Evolutionary conservation across 1,140 invertebrate genomes (phyloP), one percentile per base, ranked within the genome.

Genomic region (Holcopasites calliopsidis): DNA sequence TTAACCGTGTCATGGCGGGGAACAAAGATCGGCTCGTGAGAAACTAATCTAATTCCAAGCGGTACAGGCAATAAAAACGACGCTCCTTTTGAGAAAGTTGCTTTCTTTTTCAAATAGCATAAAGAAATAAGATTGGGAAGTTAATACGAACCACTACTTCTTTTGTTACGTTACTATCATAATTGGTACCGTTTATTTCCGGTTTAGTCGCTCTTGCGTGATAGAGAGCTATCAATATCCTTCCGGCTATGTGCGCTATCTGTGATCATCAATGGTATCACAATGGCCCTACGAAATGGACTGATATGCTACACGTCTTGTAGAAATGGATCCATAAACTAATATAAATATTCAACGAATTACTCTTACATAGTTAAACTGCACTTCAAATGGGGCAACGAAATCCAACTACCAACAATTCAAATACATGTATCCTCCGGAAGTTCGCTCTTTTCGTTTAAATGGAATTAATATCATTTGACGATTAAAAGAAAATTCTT

Each of bases 21-120:
- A 33, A 55, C 49, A 55, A 55, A 66, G 49, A 42, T 65, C 71
- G 49, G 10, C 16, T 65, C 16, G 18, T n/a, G 7, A 35, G 49
- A 55, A 66, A 55, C 55, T 55, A 55, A 28, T 61, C 16, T 44
- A 11, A 21, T 16, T 21, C 18, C 0, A 8, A 2, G 16, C 13
- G 3, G 18, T 18, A 23, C 2, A 10, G 11, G 10, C 11, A 33
- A 23, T 33, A 44, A 23, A 55, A 57, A 23, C n/a, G 18, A 40
- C 10, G 18, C 3, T 44, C 11, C 5, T 2, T 0, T 38, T 18
- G 50, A 13, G 8, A 8, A 44, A 16, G n/a, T 6, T 35, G 40
- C 28, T 50, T n/a, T 21, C 13, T n/a, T n/a, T n/a, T n/a, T n/a
- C 10, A 18, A 61, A 35, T 5, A 16, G 13, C 1, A 16, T 4